These are phyloP conservation scores for Enteromius anoplus DNA, from an alignment of 2,797 vertebrate species.

Conservation along the genomic window DNA sequence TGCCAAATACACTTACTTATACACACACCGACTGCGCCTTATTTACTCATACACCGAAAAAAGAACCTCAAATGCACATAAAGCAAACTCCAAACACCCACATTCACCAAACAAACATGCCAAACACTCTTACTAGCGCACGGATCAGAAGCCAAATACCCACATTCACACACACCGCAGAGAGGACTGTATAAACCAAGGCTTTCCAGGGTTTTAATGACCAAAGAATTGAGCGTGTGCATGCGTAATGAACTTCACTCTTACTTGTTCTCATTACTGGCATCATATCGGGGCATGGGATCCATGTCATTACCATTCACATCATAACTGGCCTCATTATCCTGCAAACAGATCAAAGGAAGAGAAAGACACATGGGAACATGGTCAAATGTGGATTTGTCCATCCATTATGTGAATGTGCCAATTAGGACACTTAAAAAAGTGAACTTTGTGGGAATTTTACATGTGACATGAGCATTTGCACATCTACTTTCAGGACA, in stretches of 20 bases:
- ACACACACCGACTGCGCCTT: neutral
- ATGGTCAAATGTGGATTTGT: constrained; percentile 35
- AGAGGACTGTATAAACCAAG: constrained; percentile 35
- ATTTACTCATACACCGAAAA: constrained; percentile 11
- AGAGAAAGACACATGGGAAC: constrained; percentile 42
- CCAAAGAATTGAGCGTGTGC: neutral
- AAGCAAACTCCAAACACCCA: constrained; percentile 47
- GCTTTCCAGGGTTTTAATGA: constrained; percentile 24
- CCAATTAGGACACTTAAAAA: neutral
- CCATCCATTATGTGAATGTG: neutral
- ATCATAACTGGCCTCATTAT: constrained; percentile 95
- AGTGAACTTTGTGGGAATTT: neutral
- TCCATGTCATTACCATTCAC: constrained; percentile 98
- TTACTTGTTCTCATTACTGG: constrained; percentile 99
- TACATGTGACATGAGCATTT: neutral
- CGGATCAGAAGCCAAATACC: constrained; percentile 29
- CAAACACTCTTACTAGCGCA: constrained; percentile 28
- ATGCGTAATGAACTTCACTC: constrained; percentile 54
- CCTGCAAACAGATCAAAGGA: constrained; percentile 77
- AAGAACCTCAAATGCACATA: constrained; percentile 51
- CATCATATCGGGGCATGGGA: constrained; percentile 98
- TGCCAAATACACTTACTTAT: constrained; percentile 22
- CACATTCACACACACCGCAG: constrained; percentile 41
- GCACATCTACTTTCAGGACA: neutral
- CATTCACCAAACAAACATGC: constrained; percentile 59